Base-by-base conservation (phyloP, 2,113 vertebrate genomes). In the Centrocercus urophasianus region DNA sequence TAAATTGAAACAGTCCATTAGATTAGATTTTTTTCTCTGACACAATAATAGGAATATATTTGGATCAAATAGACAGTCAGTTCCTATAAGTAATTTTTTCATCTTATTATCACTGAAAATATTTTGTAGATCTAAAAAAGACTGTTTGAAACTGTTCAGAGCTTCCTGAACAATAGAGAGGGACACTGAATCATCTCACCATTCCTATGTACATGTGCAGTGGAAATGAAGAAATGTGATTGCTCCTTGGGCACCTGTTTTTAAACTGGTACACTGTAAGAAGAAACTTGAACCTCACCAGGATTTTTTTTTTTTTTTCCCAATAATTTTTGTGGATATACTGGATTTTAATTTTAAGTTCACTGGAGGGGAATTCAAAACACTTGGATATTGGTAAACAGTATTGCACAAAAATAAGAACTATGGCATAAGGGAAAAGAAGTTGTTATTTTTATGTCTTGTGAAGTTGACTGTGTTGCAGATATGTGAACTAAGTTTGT, bases 211-310 rank as follows among this genome's bases (percentile, higher is more conserved):
- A 82, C 59, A 63, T 12, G 56, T 88, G 43, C 27, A 52, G 18
- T n/a, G 22, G 56, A 91, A 42, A 43, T 50, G 8, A 61, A 84
- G 38, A 85, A 71, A 83, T 78, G 8, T 17, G 93, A 83, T 88
- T 89, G 80, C 25, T 96, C 34, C 45, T 69, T 61, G 40, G 18
- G 70, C 86, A 95, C 91, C 86, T 95, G 90, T 81, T 96, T 96
- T 93, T 95, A 96, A 91, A 95, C 89, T 12, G 71, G 60, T 87
- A 21, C 22, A 88, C 75, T 88, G 66, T 28, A 28, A 77, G 70
- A 71, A 88, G 93, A 63, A 92, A 79, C 9, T 89, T 17, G 56
- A 70, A 38, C 10, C 1, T 5, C 28, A 8, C 10, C 25, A 52
- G 25, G 50, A 27, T 24, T 48, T 48, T 18, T 42, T 43, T 48